Base-by-base conservation (phyloP, 2,797 vertebrate species). In the Pteronotus mesoamericanus region DNA sequence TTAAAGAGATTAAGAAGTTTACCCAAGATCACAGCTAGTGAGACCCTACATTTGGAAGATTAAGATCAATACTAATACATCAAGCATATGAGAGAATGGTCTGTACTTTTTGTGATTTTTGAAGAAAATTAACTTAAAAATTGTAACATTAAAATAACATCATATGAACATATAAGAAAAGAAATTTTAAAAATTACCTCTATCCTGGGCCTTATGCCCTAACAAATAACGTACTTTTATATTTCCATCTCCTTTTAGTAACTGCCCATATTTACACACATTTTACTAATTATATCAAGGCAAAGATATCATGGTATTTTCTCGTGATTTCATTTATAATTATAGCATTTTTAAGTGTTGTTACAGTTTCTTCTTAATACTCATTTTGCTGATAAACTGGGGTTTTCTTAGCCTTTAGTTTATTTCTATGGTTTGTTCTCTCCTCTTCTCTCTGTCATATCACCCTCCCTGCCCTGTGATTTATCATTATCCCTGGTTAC, bases 1-100 rank as follows among this genome's bases (percentile, higher is more conserved):
- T 89, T 95, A 64, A 26, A 69, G 61, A 79, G n/a, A 84, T 90
- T 46, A 66, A 85, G 37, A 80, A 46, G 18, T 93, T 94, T 85
- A 42, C 79, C 32, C 12, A 18, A 85, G 57, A 46, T 53, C 32
- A 34, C 2, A 78, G 48, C 72, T 68, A 51, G 12, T 39, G 26
- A 32, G 51, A 46, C 5, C 24, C 29, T 92, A 80, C 95, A 84
- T 95, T 86, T 87, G 7, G 51, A 79, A 96, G 46, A 39, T 71
- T 71, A 71, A 87, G 77, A 29, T 32, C 42, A 39, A 0, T 80
- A 42, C 14, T 79, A 72, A 86, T 15, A 69, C 14, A 42, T 55
- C 53, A 75, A 88, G 86, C 44, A 18, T 77, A 72, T 68, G 37
- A 26, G 8, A 82, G 34, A 87, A 59, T 61, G 69, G 26, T 42